Conservation (phyloP, 2,113 vertebrate genomes). For the Callipepla californica region DNA sequence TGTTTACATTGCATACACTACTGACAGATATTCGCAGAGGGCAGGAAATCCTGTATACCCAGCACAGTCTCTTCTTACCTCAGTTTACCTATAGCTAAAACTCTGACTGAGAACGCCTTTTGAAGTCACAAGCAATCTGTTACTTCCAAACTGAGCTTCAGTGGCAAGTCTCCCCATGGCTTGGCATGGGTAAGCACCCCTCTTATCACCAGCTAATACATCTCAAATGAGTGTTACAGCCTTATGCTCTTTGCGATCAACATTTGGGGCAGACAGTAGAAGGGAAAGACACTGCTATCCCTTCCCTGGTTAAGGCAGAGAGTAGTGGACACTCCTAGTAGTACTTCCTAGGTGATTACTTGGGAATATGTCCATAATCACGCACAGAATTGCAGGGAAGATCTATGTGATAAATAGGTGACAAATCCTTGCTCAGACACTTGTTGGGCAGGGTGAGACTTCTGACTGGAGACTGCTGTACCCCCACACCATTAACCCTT, state of each 20-base stretch:
- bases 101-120: background rate
- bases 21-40: background rate
- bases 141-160: background rate
- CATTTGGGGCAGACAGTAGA: background rate
- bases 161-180: rapidly evolving
- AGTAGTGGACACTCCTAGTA: background rate
- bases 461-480: background rate
- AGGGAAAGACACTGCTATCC: background rate
- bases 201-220: background rate
- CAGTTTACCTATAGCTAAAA: background rate
- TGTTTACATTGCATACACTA: background rate
- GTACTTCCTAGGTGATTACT: background rate
- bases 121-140: background rate
- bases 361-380: rapidly evolving
- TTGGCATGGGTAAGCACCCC: background rate
- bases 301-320: background rate
- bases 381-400: background rate
- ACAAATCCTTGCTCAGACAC: background rate
- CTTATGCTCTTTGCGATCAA: background rate
- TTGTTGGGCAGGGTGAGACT: background rate
- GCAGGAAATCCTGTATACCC: background rate
- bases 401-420: background rate
- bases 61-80: background rate
- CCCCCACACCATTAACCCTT: background rate
- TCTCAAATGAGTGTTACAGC: background rate